Evolutionary conservation across 2,888 invertebrate species (phyloP).

Genomic region (Nysson spinosus): DNA sequence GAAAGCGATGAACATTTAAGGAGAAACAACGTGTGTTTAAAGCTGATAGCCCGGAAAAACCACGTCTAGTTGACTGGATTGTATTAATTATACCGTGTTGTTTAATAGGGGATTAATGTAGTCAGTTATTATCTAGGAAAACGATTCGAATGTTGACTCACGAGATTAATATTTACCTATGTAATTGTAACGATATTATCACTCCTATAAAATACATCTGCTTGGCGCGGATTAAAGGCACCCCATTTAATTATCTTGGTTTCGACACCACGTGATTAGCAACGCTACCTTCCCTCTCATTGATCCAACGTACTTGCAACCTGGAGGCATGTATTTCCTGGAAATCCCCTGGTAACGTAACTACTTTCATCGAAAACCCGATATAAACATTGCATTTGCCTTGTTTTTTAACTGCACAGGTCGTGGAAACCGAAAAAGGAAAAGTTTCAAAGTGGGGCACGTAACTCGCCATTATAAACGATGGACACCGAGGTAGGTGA

Average conservation of each 20-base stretch:
- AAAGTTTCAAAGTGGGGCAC: too few relatives aligned
- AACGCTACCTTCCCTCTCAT: slow-evolving; percentile 42
- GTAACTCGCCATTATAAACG: too few relatives aligned
- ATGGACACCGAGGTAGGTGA: too few relatives aligned
- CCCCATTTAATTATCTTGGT: slow-evolving; percentile 37
- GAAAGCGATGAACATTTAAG: too few relatives aligned
- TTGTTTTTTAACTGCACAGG: too few relatives aligned
- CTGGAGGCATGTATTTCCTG: slow-evolving; percentile 9
- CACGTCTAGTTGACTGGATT: too few relatives aligned
- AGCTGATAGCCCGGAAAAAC: too few relatives aligned
- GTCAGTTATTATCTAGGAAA: too few relatives aligned
- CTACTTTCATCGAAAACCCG: slow-evolving; percentile 1
- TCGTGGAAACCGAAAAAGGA: too few relatives aligned
- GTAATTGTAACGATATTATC: slow-evolving; percentile 3
- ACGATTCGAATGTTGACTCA: neutral
- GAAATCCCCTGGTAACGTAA: slow-evolving; percentile 17
- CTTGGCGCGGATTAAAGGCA: slow-evolving; percentile 6
- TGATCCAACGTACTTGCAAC: slow-evolving; percentile 46
- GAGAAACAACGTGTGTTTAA: too few relatives aligned
- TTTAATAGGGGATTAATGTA: too few relatives aligned
- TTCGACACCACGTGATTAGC: slow-evolving; percentile 50
- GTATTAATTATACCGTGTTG: neutral
- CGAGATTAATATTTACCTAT: neutral
- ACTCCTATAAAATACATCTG: slow-evolving; percentile 1
- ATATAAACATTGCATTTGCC: too few relatives aligned